phyloP scores from a whole-genome alignment of 2,113 vertebrate genomes.

The Cisticola juncidis region DNA sequence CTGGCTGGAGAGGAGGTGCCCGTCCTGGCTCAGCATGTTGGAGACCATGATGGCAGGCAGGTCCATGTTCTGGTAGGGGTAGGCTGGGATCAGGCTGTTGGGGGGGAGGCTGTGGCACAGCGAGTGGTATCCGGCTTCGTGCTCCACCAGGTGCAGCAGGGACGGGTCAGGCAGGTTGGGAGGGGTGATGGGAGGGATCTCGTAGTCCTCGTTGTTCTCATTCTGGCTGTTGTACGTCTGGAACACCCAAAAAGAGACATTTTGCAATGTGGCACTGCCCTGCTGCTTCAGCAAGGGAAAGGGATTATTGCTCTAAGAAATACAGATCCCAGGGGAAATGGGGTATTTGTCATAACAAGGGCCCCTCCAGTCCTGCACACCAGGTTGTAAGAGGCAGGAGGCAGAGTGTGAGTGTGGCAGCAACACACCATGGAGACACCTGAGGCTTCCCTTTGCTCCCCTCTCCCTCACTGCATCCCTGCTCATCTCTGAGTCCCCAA shows the following conservation, averaged over 20 bases:
- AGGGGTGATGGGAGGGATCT: constrained; percentile 97
- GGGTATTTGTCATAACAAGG: background rate
- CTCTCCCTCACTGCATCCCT: background rate
- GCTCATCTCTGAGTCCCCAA: background rate
- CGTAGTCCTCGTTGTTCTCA: constrained; percentile 91
- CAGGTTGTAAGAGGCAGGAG: background rate
- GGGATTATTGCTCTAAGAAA: accelerated
- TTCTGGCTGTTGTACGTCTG: constrained; percentile 89
- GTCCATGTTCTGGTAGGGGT: constrained; percentile 92
- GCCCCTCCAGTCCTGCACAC: background rate
- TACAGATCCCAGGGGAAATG: background rate
- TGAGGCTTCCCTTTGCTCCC: background rate
- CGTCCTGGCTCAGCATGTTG: constrained; percentile 95
- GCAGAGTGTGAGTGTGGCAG: accelerated
- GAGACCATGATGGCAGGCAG: constrained; percentile 98
- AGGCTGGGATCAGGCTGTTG: constrained; percentile 93
- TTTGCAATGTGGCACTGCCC: background rate
- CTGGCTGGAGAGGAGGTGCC: constrained; percentile 93
- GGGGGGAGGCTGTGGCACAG: constrained; percentile 93
- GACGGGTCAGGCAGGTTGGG: constrained; percentile 93
- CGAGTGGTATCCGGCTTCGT: constrained; percentile 88
- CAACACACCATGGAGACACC: background rate
- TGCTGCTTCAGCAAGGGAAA: background rate
- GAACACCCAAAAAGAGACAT: constrained; percentile 50
- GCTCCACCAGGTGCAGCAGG: constrained; percentile 95